Conservation (phyloP, 2,113 vertebrate species). For the Carettochelys insculpta region DNA sequence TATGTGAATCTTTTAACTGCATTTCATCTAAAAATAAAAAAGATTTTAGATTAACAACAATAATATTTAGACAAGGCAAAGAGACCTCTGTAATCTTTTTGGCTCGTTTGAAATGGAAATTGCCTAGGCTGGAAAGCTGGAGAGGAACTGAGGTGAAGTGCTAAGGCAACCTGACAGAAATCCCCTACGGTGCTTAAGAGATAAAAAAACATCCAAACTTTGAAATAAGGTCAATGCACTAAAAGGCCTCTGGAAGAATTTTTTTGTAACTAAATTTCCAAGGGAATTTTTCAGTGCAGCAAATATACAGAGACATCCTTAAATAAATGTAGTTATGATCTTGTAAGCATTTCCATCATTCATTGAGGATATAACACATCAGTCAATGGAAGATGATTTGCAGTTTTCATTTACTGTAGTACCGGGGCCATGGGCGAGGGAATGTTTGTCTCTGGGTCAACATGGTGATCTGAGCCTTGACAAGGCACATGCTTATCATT, state of each 20-base stretch:
- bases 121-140: slow-evolving; percentile 48
- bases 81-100: neutral
- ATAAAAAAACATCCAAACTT: slow-evolving; percentile 27
- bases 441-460: neutral
- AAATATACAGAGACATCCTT: slow-evolving; percentile 44
- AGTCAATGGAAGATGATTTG: neutral
- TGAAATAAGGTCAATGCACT: slow-evolving; percentile 65
- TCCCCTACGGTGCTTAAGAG: slow-evolving; percentile 66
- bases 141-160: slow-evolving; percentile 57
- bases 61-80: neutral
- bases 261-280: slow-evolving; percentile 64
- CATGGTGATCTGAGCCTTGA: slow-evolving; percentile 5
- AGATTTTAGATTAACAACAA: slow-evolving; percentile 18
- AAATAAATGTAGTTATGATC: slow-evolving; percentile 49
- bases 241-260: slow-evolving; percentile 66
- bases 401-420: neutral
- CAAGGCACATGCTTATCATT: neutral
- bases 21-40: neutral
- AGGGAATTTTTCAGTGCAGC: slow-evolving; percentile 52
- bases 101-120: slow-evolving; percentile 52
- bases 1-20: neutral
- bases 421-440: neutral
- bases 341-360: slow-evolving; percentile 36
- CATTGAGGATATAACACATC: neutral
- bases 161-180: slow-evolving; percentile 73